Base-by-base conservation (phyloP, 2,797 vertebrate species). In the Amblyopsis hoosieri region DNA sequence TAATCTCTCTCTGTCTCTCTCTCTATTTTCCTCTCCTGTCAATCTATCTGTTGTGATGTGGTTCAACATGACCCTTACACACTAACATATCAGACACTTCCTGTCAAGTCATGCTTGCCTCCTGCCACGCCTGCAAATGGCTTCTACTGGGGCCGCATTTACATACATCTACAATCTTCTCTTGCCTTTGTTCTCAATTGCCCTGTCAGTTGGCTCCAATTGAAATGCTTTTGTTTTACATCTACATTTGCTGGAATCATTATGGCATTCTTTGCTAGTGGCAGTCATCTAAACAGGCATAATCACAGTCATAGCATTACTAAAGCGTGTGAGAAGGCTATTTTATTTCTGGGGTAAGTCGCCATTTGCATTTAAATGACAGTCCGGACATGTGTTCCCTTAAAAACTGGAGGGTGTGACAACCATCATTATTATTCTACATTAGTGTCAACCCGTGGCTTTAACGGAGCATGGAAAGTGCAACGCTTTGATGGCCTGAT, bases 81-180 rank as follows among this genome's bases (percentile, higher is more conserved):
- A 29, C 23, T 29, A 29, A 29, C 23, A 29, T 29, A 29, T 29
- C 23, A 29, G 23, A 9, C 33, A 37, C 62, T 48, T 60, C 45
- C 54, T 80, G 76, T 80, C 82, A 86, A 71, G 65, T 59, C 71
- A 69, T 37, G 69, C 74, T 70, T 14, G 15, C 75, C 75, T 74
- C 73, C 64, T 54, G 31, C 64, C 62, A 74, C 72, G 79, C 72
- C 68, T 71, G 71, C 70, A 73, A 65, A 78, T 69, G 65, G 60
- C 33, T 37, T 37, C 8, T 6, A 37, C 33, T 37, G 33, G 33
- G 33, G 33, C 33, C 33, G 23, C 3, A 29, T 29, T 29, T 29
- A 29, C 23, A 29, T 29, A 29, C 23, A 31, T 45, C 19, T 45
- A 15, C 2, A 37, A 12, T 52, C 1, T 4, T 8, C 33, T 45